Evolutionary conservation across 2,113 vertebrate genomes (phyloP).

Genomic region (Atherinomorus stipes): DNA sequence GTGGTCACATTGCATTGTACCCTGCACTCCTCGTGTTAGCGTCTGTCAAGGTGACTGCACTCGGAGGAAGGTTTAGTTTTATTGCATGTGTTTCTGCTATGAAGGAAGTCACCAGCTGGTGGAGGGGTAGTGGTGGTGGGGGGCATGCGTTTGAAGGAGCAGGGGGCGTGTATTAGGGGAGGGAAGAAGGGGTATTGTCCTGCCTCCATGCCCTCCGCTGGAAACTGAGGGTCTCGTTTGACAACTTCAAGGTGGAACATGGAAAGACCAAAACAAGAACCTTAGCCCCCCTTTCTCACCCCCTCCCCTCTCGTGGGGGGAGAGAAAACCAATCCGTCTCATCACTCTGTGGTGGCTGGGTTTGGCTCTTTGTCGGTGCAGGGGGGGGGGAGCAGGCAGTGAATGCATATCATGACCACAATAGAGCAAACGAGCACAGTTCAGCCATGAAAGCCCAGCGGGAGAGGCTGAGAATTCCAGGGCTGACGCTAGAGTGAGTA

Average conservation of each 20-base stretch:
- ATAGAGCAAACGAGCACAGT: slow-evolving; percentile 88
- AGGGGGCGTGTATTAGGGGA: slow-evolving; percentile 69
- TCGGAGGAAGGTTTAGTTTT: slow-evolving; percentile 18
- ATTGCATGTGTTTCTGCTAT: slow-evolving; percentile 46
- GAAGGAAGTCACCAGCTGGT: slow-evolving; percentile 59
- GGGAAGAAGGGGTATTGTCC: slow-evolving; percentile 76
- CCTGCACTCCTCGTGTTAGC: neutral
- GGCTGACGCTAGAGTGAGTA: slow-evolving; percentile 99
- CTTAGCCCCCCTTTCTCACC: slow-evolving; percentile 61
- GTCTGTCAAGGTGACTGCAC: slow-evolving; percentile 63
- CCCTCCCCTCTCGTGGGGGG: slow-evolving; percentile 36
- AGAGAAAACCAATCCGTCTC: slow-evolving; percentile 80
- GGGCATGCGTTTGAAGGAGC: slow-evolving; percentile 60
- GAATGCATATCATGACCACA: slow-evolving; percentile 92
- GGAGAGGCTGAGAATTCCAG: slow-evolving; percentile 98
- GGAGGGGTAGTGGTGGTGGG: slow-evolving; percentile 29
- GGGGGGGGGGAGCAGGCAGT: slow-evolving; percentile 80
- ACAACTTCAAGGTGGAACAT: slow-evolving; percentile 88
- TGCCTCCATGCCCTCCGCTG: slow-evolving; percentile 76
- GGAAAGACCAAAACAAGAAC: slow-evolving; percentile 88
- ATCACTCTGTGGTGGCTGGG: slow-evolving; percentile 87
- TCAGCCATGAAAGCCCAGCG: slow-evolving; percentile 99
- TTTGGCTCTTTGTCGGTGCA: slow-evolving; percentile 90
- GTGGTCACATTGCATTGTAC: slow-evolving; percentile 46
- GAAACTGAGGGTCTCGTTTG: slow-evolving; percentile 84